Evolutionary conservation across 2,888 invertebrate genomes (phyloP), one percentile per base, ranked within the genome.

Genomic region (Dilophus febrilis): DNA sequence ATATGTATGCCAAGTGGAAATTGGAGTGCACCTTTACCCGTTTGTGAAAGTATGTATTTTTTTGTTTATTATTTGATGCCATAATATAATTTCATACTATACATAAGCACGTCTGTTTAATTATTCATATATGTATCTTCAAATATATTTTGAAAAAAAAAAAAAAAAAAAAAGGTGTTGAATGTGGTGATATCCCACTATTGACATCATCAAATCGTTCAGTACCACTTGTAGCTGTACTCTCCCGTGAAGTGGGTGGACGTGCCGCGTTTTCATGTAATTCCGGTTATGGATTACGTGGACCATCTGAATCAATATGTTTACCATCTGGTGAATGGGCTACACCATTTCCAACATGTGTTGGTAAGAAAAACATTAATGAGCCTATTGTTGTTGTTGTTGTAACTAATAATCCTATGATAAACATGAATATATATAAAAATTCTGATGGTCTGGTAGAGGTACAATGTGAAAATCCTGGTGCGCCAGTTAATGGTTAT

Each of bases 1-100:
- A 58, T 66, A 35, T 87, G 87, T 57, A 62, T 82, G n/a, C 81
- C 86, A 1, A 83, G 83, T 16, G 85, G 85, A 19, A 84, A 84
- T 57, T 87, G 87, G 87, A 84, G 82, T 49, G 74, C 79, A 1
- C 79, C 81, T 3, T 65, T 83, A 44, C 86, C 86, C 7, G 75
- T 81, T 34, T 86, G 86, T 57, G 82, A 83, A 61, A 83, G 83
- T 77, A 61, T 70, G 1, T 30, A 31, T 10, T 32, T 14, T 35
- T 41, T 41, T 37, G n/a, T n/a, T n/a, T n/a, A n/a, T n/a, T n/a
- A n/a, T n/a, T n/a, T n/a, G n/a, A n/a, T n/a, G n/a, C n/a, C n/a
- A n/a, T n/a, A n/a, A n/a, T n/a, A n/a, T n/a, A n/a, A n/a, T n/a
- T n/a, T n/a, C n/a, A n/a, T n/a, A n/a, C n/a, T 30, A 12, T 27